Base-by-base conservation (phyloP, 2,797 vertebrate genomes). In the Darevskia mixta region DNA sequence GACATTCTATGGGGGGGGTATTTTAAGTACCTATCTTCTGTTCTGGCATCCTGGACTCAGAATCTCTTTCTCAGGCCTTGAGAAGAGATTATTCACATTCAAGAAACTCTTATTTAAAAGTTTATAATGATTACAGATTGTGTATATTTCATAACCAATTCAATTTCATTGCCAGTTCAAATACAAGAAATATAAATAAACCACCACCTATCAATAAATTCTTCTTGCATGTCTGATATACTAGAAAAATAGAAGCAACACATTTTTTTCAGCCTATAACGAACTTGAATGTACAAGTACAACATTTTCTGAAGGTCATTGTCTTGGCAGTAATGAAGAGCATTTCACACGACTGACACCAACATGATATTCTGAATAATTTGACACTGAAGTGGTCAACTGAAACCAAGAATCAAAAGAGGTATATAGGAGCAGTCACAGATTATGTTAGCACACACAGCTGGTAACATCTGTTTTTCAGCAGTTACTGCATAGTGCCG, bases 381-480 rank as follows among this genome's bases (percentile, higher is more conserved):
- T 45, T 66, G 35, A 35, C 4, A 0, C 78, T 77, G 90, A 61
- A 27, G 27, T 73, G 86, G 73, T 29, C 79, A 69, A 83, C 89
- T 90, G 89, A 91, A 93, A 67, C 27, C n/a, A 87, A 90, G 90
- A 89, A 85, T 78, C 85, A 91, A 92, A 55, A 92, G 85, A 86
- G 81, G 85, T 1, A 83, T 75, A 58, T 75, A 91, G 89, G 85
- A 91, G 90, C n/a, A 0, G 86, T 86, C 79, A 75, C 18, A 88
- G 41, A 76, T 38, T 45, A 83, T 58, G n/a, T n/a, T 72, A 0
- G 88, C 87, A 79, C 80, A 83, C 90, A 85, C 90, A 93, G 91
- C 93, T 94, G 94, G 91, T 90, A 90, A 93, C 95, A 95, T 93
- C 93, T 96, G 93, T 85, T 84, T 67, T 89, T 85, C 84, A 71